phyloP scores from a whole-genome alignment of 1,140 invertebrate species.

The Psilanteris sp. region DNA sequence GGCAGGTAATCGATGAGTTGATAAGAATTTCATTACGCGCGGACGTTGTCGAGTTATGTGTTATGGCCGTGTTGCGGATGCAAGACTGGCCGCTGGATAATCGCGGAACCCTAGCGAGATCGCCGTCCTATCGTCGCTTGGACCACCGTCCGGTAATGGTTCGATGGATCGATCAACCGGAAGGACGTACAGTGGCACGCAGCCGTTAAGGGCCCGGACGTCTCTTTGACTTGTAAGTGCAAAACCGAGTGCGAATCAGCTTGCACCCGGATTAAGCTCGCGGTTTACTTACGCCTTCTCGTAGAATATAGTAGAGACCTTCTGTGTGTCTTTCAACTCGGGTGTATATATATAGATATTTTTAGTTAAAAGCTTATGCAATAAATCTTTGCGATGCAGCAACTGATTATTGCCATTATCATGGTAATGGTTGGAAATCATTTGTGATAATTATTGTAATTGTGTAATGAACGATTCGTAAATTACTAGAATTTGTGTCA shows the following conservation, averaged over 20 bases:
- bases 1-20: conserved; percentile 41
- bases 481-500: no score
- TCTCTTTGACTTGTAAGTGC: conserved; percentile 33
- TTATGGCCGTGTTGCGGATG: conserved; percentile 27
- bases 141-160: conserved; percentile 26
- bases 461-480: no score
- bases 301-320: no score
- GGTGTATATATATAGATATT: no score
- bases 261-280: neutral
- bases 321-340: no score
- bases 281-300: no score
- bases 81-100: conserved; percentile 6
- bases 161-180: conserved; percentile 60
- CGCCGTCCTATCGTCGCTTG: conserved; percentile 26
- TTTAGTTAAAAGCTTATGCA: no score
- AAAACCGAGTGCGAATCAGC: conserved; percentile 1
- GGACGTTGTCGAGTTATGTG: conserved; percentile 39
- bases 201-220: conserved; percentile 30
- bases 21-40: conserved; percentile 47
- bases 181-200: conserved; percentile 44
- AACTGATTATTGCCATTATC: no score
- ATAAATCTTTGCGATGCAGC: no score
- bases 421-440: no score
- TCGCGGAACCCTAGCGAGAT: conserved; percentile 24
- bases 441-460: no score